Conservation (phyloP, 2,888 invertebrate genomes). For the Lacanobia oleracea region DNA sequence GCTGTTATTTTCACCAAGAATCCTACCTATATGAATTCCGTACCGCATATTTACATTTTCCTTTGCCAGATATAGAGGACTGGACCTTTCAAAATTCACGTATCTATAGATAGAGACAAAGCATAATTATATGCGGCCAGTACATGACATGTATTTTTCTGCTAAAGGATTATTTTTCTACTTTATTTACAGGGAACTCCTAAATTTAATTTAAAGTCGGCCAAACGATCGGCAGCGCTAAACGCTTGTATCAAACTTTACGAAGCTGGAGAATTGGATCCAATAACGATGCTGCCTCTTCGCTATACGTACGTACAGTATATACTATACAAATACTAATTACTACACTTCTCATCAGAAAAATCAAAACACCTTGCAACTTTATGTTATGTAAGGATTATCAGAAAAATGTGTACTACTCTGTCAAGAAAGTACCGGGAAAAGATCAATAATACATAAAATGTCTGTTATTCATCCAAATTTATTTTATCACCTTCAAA, state of each 20-base stretch:
- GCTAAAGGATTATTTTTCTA: not conserved
- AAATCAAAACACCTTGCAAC: too few species aligned
- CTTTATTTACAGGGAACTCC: constrained; percentile 89
- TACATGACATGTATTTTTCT: not conserved
- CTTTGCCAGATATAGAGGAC: not conserved
- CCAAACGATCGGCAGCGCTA: constrained; percentile 96
- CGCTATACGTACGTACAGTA: constrained; percentile 77
- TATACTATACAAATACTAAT: too few species aligned
- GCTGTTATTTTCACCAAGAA: too few species aligned
- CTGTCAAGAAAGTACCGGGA: too few species aligned
- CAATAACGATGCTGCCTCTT: constrained; percentile 93
- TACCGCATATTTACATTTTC: not conserved
- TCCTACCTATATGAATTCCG: not conserved
- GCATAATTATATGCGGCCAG: not conserved
- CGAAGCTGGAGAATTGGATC: constrained; percentile 92
- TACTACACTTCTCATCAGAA: too few species aligned
- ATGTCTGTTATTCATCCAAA: too few species aligned
- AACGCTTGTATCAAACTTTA: constrained; percentile 94
- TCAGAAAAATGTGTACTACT: too few species aligned
- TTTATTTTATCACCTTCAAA: too few species aligned
- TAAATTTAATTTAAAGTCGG: constrained; percentile 90
- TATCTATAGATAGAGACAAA: not conserved
- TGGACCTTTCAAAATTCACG: not conserved
- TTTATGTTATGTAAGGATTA: too few species aligned
- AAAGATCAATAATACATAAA: too few species aligned